A percentile compares a stretch with the other conserved stretches of the same genome.
Conservation (phyloP, 2,888 invertebrate genomes). For the Marasmarcha lunaedactyla region DNA sequence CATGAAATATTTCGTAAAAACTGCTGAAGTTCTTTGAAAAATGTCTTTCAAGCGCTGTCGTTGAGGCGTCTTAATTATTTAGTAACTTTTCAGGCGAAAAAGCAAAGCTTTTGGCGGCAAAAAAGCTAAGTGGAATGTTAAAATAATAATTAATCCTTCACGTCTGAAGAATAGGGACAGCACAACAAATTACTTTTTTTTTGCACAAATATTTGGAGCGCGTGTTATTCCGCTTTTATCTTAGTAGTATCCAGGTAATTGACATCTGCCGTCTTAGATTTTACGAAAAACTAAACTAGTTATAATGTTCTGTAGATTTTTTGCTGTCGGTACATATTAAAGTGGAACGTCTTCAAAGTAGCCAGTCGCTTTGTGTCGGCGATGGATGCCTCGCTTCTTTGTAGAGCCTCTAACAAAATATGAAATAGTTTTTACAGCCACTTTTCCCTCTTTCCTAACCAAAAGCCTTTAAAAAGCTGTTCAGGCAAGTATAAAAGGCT, state of each 20-base stretch:
- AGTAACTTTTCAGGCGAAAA: constrained; percentile 60
- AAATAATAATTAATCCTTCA: constrained; percentile 69
- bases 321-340: constrained; percentile 8
- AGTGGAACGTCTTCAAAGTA: constrained; percentile 13
- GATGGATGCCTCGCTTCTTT: constrained; percentile 42
- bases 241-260: too few relatives aligned
- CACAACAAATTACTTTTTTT: too few relatives aligned
- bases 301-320: too few relatives aligned
- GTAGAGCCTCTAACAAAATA: constrained; percentile 44
- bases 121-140: constrained; percentile 59
- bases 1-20: constrained; percentile 23
- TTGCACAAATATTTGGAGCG: too few relatives aligned
- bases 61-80: constrained; percentile 58
- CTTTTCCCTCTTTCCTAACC: constrained; percentile 34
- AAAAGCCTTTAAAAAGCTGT: constrained; percentile 14
- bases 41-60: constrained; percentile 14
- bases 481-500: too few relatives aligned
- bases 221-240: too few relatives aligned
- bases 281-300: too few relatives aligned
- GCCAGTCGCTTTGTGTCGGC: constrained; percentile 37
- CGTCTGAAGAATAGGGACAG: constrained; percentile 14
- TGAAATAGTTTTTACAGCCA: constrained; percentile 65
- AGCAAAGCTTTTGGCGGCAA: constrained; percentile 64
- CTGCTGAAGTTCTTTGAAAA: constrained; percentile 28
- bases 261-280: too few relatives aligned